phyloP scores from a whole-genome alignment of 2,888 invertebrate species.

The Sphecodes monilicornis region DNA sequence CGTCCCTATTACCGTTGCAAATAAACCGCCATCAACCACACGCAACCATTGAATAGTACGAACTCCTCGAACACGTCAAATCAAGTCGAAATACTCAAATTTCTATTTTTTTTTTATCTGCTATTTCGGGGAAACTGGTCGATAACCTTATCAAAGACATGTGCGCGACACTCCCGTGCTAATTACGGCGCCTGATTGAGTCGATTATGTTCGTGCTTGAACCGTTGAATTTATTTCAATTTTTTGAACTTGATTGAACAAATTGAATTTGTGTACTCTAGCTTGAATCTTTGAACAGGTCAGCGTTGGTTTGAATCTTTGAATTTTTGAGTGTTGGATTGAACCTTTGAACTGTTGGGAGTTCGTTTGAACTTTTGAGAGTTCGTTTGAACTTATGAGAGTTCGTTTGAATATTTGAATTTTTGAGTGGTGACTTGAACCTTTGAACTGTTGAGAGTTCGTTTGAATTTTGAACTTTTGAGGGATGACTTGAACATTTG shows the following conservation, averaged over 20 bases:
- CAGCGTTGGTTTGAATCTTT: too few species aligned
- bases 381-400: not conserved
- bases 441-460: too few species aligned
- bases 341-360: not conserved
- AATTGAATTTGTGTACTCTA: not conserved
- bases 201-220: not conserved
- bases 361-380: not conserved
- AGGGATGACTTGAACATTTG: not conserved
- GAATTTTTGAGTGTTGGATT: not conserved
- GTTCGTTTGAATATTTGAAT: not conserved
- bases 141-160: not conserved
- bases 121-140: not conserved
- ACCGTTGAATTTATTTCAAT: not conserved
- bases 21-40: not conserved
- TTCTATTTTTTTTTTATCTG: not conserved
- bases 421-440: not conserved
- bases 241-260: not conserved
- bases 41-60: not conserved
- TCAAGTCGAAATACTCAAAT: not conserved
- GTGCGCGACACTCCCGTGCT: not conserved
- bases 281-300: not conserved
- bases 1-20: not conserved
- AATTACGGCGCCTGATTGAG: not conserved
- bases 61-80: not conserved
- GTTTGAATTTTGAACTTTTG: not conserved